Conservation (phyloP, 2,113 vertebrate genomes). For the Todiramphus chloris region DNA sequence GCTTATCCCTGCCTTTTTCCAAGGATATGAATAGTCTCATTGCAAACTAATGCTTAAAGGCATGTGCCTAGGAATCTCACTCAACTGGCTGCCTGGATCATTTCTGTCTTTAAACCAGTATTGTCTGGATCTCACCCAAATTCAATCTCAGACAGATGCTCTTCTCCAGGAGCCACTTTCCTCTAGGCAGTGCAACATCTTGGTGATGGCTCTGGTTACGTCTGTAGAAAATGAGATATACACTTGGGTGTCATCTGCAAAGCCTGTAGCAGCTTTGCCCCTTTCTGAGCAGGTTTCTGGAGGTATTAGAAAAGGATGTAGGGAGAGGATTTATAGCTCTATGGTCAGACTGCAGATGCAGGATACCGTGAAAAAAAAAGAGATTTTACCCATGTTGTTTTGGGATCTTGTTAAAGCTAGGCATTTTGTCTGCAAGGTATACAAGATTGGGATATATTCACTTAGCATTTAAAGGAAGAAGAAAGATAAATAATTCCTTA, state of each 20-base stretch:
- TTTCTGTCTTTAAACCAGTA: conserved; percentile 31
- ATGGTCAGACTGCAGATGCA: not conserved
- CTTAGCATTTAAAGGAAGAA: not conserved
- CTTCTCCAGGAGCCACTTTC: conserved; percentile 43
- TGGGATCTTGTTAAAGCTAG: not conserved
- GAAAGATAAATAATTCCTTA: not conserved
- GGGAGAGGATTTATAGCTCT: not conserved
- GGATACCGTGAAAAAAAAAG: not conserved
- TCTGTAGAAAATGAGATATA: conserved; percentile 43
- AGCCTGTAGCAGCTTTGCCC: not conserved
- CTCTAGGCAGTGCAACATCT: conserved; percentile 25
- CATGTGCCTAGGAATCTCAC: not conserved
- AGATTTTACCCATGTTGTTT: not conserved
- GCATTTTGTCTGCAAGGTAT: not conserved
- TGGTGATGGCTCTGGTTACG: conserved; percentile 19
- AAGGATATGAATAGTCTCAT: not conserved
- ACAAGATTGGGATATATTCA: not conserved
- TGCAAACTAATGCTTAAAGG: not conserved
- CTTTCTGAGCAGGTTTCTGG: not conserved
- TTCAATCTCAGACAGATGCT: conserved; percentile 37
- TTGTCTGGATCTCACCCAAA: conserved; percentile 27
- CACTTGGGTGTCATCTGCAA: conserved; percentile 41
- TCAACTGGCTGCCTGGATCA: not conserved
- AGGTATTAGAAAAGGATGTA: not conserved
- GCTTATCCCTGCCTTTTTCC: not conserved